These are phyloP conservation scores for Leptocoma aspasia DNA, from an alignment of 2,113 vertebrate genomes.

Conservation along the genomic window DNA sequence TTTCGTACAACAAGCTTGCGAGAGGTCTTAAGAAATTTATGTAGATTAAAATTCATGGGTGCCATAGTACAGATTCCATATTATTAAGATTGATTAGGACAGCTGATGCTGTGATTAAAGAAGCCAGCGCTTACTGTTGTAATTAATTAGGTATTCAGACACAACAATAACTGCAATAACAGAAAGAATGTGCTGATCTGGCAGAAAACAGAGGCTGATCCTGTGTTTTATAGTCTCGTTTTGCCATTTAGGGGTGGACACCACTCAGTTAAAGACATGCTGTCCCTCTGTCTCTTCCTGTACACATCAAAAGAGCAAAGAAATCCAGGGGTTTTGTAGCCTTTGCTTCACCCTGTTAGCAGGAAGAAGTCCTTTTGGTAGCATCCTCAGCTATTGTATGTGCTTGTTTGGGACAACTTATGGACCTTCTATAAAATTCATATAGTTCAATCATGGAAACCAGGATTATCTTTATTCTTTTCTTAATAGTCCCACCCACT, in stretches of 20 bases:
- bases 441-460: background rate
- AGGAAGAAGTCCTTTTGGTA: background rate
- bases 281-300: background rate
- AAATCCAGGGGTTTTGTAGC: background rate
- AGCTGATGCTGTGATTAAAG: constrained; percentile 75
- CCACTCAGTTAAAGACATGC: background rate
- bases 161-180: constrained; percentile 74
- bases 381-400: background rate
- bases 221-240: background rate
- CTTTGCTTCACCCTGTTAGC: background rate
- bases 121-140: constrained; percentile 69
- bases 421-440: background rate
- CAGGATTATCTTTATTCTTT: background rate
- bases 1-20: constrained; percentile 66
- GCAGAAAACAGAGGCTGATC: constrained; percentile 48
- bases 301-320: background rate
- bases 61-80: constrained; percentile 67
- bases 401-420: background rate
- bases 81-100: constrained; percentile 79
- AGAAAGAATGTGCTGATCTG: constrained; percentile 62
- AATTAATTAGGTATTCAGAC: constrained; percentile 78
- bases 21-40: constrained; percentile 74
- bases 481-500: background rate
- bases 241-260: background rate
- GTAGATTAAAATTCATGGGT: constrained; percentile 76